Evolutionary conservation across 2,113 vertebrate genomes (phyloP), one percentile per base, ranked within the genome.

Genomic region (Oenanthe melanoleuca): DNA sequence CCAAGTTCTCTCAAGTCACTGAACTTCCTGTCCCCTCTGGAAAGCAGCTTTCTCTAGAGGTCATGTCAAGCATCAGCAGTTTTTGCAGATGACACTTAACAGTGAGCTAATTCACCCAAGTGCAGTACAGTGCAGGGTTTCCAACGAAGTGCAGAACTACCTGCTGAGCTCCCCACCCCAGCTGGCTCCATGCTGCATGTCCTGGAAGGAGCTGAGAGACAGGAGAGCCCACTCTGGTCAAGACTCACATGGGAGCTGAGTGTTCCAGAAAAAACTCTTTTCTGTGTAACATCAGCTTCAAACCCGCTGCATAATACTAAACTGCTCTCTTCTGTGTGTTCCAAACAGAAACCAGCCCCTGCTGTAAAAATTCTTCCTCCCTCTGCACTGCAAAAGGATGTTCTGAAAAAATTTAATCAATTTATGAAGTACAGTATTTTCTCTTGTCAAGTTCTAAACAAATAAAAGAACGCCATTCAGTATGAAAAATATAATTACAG

Each of bases 21-120:
- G 77, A 93, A 90, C 34, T 53, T 70, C 50, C 42, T 84, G 60
- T 75, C 49, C 53, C 34, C 37, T 73, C 65, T 91, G 80, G 67
- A 88, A 92, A 88, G 47, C 33, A 80, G 64, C 61, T 88, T 92
- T 83, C 55, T 93, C 59, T 44, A 65, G 89, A 90, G 69, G 73
- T 86, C 91, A 78, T 17, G 60, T 63, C 64, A 86, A 95, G 64
- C 60, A 80, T 55, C 69, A 95, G 52, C 72, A 91, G 34, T 34
- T 86, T 91, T 77, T 84, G 77, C 65, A 93, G 83, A 70, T 59
- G 56, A 86, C 72, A 70, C 59, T 88, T 70, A 74, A 28, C 33
- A 80, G 45, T 29, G 42, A 82, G 29, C 25, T 86, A 88, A 88
- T 84, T 84, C 52, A 71, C 71, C 79, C 80, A 69, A 83, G 56